These are phyloP conservation scores for Indri indri DNA, from an alignment of 2,113 vertebrate species.

Conservation along the genomic window DNA sequence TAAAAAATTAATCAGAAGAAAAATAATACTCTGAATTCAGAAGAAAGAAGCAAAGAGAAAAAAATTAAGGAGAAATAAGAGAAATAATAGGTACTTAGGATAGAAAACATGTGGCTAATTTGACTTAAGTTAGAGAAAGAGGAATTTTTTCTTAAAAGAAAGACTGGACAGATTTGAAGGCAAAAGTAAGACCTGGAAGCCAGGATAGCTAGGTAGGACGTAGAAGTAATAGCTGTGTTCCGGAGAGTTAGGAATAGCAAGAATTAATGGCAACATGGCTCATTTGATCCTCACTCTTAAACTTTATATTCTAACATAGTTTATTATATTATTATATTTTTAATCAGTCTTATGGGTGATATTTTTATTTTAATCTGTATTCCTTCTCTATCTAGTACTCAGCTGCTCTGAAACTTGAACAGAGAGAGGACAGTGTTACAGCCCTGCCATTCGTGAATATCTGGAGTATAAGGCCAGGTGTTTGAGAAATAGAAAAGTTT, in stretches of 20 bases:
- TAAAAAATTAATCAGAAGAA: neutral
- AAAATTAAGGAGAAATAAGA: neutral
- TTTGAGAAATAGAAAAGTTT: neutral
- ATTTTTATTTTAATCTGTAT: neutral
- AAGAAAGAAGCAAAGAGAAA: neutral
- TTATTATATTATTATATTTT: neutral
- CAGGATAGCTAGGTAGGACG: neutral
- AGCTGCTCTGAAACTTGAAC: neutral
- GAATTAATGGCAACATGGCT: neutral
- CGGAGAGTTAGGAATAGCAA: neutral
- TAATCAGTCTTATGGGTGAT: neutral
- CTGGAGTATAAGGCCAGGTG: neutral
- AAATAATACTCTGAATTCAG: neutral
- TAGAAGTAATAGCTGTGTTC: neutral
- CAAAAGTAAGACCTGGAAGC: neutral
- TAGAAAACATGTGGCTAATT: neutral
- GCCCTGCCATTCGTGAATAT: neutral
- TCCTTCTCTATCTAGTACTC: too few relatives aligned
- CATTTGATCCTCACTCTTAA: too few relatives aligned
- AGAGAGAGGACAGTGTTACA: neutral
- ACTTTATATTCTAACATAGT: neutral
- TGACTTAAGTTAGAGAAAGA: neutral
- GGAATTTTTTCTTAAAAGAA: neutral
- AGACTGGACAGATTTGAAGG: neutral
- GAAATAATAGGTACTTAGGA: neutral